Conservation (phyloP, 2,888 invertebrate genomes). For the Lasius platythorax region DNA sequence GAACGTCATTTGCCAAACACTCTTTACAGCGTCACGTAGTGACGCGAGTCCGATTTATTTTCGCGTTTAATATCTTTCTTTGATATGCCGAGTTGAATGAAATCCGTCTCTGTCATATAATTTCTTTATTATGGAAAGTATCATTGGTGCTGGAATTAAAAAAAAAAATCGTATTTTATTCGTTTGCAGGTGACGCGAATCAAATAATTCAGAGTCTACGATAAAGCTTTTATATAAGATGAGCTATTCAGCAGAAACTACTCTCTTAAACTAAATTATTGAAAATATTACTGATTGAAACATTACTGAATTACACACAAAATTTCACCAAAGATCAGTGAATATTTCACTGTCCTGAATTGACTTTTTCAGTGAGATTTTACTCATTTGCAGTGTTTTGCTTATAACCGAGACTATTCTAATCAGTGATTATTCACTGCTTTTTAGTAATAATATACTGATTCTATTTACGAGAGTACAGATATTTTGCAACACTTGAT, state of each 20-base stretch:
- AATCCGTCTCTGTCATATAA: background rate
- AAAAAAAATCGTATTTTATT: background rate
- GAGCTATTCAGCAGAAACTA: background rate
- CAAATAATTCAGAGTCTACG: background rate
- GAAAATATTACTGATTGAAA: background rate
- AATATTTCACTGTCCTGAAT: background rate
- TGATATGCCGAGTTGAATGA: conserved; percentile 10
- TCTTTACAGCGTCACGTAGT: conserved; percentile 15
- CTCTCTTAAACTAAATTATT: background rate
- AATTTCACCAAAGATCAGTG: background rate
- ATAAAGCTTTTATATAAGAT: background rate
- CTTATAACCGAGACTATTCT: background rate
- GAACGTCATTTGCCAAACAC: conserved; percentile 17
- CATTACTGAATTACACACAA: background rate
- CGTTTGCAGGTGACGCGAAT: background rate
- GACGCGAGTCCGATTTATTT: conserved; percentile 7
- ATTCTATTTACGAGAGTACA: background rate
- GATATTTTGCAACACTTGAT: background rate
- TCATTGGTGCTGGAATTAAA: background rate
- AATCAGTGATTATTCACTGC: background rate
- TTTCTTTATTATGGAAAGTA: background rate
- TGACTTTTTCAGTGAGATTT: background rate
- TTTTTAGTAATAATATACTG: background rate
- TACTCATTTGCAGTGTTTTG: background rate
- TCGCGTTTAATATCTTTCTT: conserved; percentile 12